Conservation (phyloP, 2,797 vertebrate species). For the Tapirus indicus region DNA sequence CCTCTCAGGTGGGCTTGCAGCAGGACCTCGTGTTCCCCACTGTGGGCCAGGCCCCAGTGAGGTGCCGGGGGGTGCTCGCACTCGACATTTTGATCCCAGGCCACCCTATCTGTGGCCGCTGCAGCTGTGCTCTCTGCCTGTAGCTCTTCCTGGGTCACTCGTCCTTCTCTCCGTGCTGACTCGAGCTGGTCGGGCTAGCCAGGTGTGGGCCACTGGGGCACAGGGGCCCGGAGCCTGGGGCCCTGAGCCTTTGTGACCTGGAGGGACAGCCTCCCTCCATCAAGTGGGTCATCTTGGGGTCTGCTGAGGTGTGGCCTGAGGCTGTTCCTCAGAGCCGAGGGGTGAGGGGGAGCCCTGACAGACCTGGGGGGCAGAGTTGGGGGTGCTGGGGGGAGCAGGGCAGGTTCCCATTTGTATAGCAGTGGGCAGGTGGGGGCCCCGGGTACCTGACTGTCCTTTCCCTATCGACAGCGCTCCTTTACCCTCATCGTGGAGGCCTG, state of each 20-base stretch:
- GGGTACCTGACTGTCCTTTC: not conserved
- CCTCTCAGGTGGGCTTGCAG: not conserved
- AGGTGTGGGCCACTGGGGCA: not conserved
- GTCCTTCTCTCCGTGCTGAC: rapidly evolving
- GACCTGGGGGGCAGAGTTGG: rapidly evolving
- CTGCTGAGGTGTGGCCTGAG: not conserved
- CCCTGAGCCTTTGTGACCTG: not conserved
- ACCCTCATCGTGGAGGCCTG: slow-evolving; percentile 96
- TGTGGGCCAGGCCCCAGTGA: not conserved
- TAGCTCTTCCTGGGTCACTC: rapidly evolving
- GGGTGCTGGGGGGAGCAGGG: not conserved
- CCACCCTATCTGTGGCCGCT: rapidly evolving
- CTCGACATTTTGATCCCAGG: not conserved
- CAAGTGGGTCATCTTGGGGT: not conserved
- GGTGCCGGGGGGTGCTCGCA: rapidly evolving
- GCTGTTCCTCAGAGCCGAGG: not conserved
- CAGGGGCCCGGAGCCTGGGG: rapidly evolving
- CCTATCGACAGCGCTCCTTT: slow-evolving; percentile 92
- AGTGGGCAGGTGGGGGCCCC: not conserved
- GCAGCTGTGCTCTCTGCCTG: rapidly evolving
- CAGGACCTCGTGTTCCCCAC: rapidly evolving
- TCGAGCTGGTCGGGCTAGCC: not conserved
- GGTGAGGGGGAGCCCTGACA: not conserved
- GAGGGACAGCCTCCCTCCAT: not conserved
- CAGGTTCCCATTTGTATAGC: rapidly evolving